Evolutionary conservation across 2,888 invertebrate genomes (phyloP).

Genomic region (Rhopalosiphum nymphaeae): DNA sequence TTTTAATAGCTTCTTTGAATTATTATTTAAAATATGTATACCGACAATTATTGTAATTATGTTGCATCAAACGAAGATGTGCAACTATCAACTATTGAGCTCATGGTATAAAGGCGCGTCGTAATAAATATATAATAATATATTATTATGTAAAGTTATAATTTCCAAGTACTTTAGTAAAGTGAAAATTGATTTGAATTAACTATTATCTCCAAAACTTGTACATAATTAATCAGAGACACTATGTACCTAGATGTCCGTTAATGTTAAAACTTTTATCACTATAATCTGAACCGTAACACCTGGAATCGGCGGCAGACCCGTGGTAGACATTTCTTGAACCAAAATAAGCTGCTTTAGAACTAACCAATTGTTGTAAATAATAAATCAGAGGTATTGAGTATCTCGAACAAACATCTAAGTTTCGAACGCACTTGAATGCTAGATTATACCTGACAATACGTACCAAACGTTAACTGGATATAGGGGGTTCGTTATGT

Average conservation of each 20-base stretch:
- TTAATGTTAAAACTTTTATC: constrained; percentile 11
- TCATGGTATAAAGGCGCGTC: background rate
- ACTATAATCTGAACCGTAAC: constrained; percentile 2
- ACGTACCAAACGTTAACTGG: background rate
- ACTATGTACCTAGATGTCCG: constrained; percentile 3
- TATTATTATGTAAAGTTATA: background rate
- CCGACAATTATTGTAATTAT: background rate
- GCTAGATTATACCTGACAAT: background rate
- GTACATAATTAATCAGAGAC: constrained; percentile 10
- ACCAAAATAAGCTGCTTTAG: constrained; percentile 39
- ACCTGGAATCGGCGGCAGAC: background rate
- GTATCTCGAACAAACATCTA: background rate
- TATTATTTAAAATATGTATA: background rate
- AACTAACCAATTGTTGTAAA: constrained; percentile 21
- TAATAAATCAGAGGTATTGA: constrained; percentile 20
- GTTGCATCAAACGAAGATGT: background rate
- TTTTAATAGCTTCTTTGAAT: background rate
- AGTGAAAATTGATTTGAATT: constrained; percentile 19
- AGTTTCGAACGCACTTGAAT: background rate
- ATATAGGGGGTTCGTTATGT: background rate
- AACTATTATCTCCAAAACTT: background rate
- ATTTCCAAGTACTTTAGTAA: background rate
- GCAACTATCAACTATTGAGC: background rate
- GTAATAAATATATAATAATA: background rate
- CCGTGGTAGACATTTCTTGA: background rate